These are phyloP conservation scores for Anoura caudifer DNA, from an alignment of 2,113 vertebrate genomes.

Conservation along the genomic window DNA sequence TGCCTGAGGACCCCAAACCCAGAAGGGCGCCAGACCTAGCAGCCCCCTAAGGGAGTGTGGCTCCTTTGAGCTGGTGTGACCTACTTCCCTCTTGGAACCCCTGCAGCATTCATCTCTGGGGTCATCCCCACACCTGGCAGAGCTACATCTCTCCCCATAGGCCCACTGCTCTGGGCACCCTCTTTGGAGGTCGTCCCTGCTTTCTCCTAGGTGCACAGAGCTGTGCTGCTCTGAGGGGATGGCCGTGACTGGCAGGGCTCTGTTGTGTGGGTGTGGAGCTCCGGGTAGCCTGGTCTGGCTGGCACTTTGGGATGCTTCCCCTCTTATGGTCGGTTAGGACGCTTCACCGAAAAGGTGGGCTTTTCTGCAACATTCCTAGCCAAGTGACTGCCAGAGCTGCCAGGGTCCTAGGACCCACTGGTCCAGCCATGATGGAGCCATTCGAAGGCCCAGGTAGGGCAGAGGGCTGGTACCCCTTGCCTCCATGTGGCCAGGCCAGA, in stretches of 20 bases:
- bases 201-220: neutral
- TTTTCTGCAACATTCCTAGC: neutral
- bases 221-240: neutral
- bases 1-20: neutral
- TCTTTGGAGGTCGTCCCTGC: neutral
- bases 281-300: neutral
- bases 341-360: neutral
- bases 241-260: neutral
- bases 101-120: neutral
- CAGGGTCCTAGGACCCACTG: too few species aligned
- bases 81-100: neutral
- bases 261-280: neutral
- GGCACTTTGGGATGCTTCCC: neutral
- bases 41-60: rapidly evolving
- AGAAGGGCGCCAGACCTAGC: neutral
- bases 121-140: too few species aligned
- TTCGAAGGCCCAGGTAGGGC: neutral
- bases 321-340: neutral
- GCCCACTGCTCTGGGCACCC: neutral
- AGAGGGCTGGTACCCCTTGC: neutral
- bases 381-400: neutral
- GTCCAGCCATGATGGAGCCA: neutral
- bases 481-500: neutral
- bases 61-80: neutral
- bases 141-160: neutral